phyloP scores from a whole-genome alignment of 2,113 vertebrate genomes.

The Meleagris gallopavo region DNA sequence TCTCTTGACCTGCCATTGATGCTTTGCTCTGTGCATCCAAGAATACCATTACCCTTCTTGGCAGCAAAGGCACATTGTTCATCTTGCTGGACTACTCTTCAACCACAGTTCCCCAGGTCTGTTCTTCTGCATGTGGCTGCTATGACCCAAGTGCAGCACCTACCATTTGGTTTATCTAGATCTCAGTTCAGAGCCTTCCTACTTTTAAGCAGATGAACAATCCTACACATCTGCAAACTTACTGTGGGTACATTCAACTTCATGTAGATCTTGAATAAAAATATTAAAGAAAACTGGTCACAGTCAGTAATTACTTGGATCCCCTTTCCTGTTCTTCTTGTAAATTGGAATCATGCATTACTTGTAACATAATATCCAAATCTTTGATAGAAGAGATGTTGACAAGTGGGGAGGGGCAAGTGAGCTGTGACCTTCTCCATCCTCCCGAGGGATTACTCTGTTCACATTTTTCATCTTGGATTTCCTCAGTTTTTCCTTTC shows the following conservation, averaged over 20 bases:
- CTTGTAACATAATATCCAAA: background rate
- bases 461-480: background rate
- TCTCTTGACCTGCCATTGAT: background rate
- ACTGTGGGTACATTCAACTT: background rate
- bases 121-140: background rate
- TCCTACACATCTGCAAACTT: background rate
- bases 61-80: background rate
- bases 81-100: background rate
- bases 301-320: background rate
- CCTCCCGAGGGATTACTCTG: background rate
- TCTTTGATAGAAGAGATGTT: background rate
- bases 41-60: background rate
- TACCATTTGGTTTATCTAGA: background rate
- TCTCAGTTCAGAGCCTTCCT: background rate
- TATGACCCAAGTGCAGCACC: background rate
- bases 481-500: background rate
- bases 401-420: background rate
- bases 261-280: background rate
- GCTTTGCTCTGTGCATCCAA: background rate
- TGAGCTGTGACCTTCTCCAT: background rate
- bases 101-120: background rate
- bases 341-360: background rate
- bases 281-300: background rate
- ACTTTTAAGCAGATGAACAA: background rate
- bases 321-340: background rate